Evolutionary conservation across 1,140 invertebrate species (phyloP), one percentile per base, ranked within the genome.

Genomic region (Spodoptera litura): DNA sequence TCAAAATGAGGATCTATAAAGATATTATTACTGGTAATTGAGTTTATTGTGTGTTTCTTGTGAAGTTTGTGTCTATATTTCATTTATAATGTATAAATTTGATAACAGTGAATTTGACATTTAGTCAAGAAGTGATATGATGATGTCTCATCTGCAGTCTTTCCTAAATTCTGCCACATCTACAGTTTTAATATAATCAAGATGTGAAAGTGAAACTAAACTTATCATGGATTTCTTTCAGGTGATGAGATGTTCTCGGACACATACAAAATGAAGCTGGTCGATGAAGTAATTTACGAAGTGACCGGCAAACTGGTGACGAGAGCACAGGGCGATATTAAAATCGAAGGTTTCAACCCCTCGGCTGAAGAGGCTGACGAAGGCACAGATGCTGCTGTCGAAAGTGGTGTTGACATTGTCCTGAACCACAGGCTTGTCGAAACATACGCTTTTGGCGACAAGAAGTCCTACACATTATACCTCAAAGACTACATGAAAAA

Each of bases 221-320:
- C 49, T 15, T 35, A 66, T 81, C 55, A 59, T 79, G 80, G 76
- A 35, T 81, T 51, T n/a, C 52, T 94, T 94, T 91, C 95, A 98
- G 98, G 98, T 86, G 99, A 99, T 94, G 99, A 99, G 95, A 98
- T 99, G 97, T 99, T 99, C 95, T 98, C 98, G 52, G 99, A 99
- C 95, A 97, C 98, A n/a, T 99, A 98, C 93, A 99, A 98, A 95
- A 97, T 99, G 78, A 98, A 99, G 92, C 94, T 99, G 64, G 95
- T 99, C 12, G 98, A 99, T 91, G 97, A 99, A 92, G 98, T 99
- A 35, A 90, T 99, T 53, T 99, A 99, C 88, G 99, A 99, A 96
- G 98, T 99, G 44, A 97, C 98, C 91, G 98, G 98, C 86, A 98
- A 96, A 96, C 94, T 98, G 56, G 95, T 98, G 44, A 95, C 95